Evolutionary conservation across 2,888 invertebrate species (phyloP).

Genomic region (Agrilus cyanescens): DNA sequence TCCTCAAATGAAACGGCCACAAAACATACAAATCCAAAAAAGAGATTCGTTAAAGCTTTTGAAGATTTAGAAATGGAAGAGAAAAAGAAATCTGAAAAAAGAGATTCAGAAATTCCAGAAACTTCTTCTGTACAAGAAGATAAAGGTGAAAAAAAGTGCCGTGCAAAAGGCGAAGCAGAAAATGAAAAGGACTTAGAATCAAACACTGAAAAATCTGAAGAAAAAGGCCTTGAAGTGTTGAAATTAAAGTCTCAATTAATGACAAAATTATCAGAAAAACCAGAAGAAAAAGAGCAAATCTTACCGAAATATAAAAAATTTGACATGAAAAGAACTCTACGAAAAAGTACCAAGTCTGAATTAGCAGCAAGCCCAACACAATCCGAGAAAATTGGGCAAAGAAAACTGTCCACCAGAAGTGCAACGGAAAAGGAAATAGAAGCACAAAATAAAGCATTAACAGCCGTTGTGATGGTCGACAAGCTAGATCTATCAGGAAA

Average conservation of each 20-base stretch:
- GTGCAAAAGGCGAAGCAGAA: not conserved
- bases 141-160: not conserved
- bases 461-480: too few species aligned
- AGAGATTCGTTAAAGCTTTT: conserved; percentile 33
- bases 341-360: not conserved
- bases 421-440: not conserved
- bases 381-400: not conserved
- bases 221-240: conserved; percentile 17
- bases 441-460: too few species aligned
- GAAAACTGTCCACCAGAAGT: not conserved
- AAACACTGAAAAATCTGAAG: conserved; percentile 6
- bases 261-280: conserved; percentile 21
- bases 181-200: conserved; percentile 3
- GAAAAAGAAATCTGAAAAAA: conserved; percentile 1
- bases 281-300: conserved; percentile 7
- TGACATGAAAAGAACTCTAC: conserved; percentile 1
- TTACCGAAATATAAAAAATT: not conserved
- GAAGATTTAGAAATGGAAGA: conserved; percentile 28
- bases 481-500: too few species aligned
- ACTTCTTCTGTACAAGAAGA: conserved; percentile 2
- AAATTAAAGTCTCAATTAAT: conserved; percentile 27
- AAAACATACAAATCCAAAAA: conserved; percentile 32
- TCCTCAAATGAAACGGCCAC: conserved; percentile 18
- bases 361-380: not conserved
- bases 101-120: not conserved